phyloP scores from a whole-genome alignment of 2,888 invertebrate genomes.

The Andrena chrysosceles region DNA sequence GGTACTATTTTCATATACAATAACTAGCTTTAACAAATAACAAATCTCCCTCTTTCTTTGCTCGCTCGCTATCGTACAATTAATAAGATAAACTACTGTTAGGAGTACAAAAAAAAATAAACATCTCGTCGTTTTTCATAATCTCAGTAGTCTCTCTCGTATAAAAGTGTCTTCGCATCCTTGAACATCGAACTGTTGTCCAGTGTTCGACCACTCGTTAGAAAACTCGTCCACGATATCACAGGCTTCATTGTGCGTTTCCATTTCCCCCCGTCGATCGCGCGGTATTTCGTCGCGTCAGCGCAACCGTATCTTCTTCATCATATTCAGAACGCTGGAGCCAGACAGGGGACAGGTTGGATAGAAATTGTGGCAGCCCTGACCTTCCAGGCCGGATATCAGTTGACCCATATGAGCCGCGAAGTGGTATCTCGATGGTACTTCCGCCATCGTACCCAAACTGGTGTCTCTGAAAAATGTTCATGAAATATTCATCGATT shows the following conservation, averaged over 20 bases:
- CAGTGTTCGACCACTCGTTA: neutral
- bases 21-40: neutral
- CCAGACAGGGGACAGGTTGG: conserved; percentile 89
- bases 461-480: conserved; percentile 87
- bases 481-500: conserved; percentile 38
- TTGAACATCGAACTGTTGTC: no score
- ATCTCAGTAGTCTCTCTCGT: neutral
- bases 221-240: conserved; percentile 62
- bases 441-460: conserved; percentile 88
- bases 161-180: neutral
- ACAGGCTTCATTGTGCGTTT: conserved; percentile 62
- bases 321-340: conserved; percentile 88
- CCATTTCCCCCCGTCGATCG: conserved; percentile 5
- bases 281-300: conserved; percentile 44
- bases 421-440: conserved; percentile 88
- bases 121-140: neutral
- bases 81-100: neutral
- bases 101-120: neutral
- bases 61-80: neutral
- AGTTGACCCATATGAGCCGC: conserved; percentile 90
- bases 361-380: conserved; percentile 89
- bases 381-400: conserved; percentile 88
- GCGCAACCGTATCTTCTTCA: conserved; percentile 87
- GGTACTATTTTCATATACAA: no score
- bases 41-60: neutral